Evolutionary conservation across 2,797 vertebrate species (phyloP), one percentile per base, ranked within the genome.

Genomic region (Rhinoraja longicauda): DNA sequence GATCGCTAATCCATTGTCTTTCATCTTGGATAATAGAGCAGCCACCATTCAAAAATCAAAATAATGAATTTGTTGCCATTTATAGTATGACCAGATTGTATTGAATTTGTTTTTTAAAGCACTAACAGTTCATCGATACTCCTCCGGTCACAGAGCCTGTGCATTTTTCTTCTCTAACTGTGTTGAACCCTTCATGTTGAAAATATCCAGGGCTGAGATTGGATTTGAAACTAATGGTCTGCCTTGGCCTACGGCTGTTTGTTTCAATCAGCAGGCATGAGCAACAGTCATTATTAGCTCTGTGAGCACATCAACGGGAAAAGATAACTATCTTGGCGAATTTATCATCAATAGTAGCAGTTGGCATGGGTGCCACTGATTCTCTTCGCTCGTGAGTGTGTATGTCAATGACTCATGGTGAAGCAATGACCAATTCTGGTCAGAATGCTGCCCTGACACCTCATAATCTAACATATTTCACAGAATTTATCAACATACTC

Each of bases 211-310:
- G 13, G 36, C 67, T 72, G 64, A 45, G 90, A 72, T 15, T 75
- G 36, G 72, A 67, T 73, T 17, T 92, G 36, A 92, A 92, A 92
- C 75, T 92, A 72, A 73, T 92, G 67, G 70, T 15, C 90, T 73
- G 21, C 26, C 1, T 57, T 39, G 75, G 67, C 70, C 70, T 75
- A n/a, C 92, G 32, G 32, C 17, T 26, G 45, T 29, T 53, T 57
- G 53, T 57, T 92, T 75, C 70, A 92, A 88, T n/a, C 67, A 53
- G 70, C 21, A 72, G 32, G 19, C 90, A 45, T 15, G 26, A 39
- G 39, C 29, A 73, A 92, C 24, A 73, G 53, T 57, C 12, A 75
- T 29, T 92, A 92, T 92, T 92, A 75, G 36, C 90, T 57, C 45
- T 75, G 70, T 45, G 70, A 92, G 59, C 17, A 39, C 29, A 29